Evolutionary conservation across 2,797 vertebrate genomes (phyloP).

Genomic region (Sebastes nivosus): DNA sequence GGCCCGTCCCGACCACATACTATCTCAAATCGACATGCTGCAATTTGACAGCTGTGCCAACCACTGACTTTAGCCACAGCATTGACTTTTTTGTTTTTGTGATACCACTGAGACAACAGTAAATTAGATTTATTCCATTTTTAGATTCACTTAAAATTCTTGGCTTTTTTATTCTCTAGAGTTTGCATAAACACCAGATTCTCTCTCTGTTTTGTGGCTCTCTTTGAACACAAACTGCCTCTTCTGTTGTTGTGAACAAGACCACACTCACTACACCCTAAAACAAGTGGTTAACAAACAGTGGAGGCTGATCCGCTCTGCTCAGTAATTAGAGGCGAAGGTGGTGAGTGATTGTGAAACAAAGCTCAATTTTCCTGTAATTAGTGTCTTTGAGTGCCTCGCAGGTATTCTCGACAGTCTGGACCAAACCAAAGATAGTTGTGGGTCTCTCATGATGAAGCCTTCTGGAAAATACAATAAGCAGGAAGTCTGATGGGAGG

Average conservation of each 20-base stretch:
- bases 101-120: background rate
- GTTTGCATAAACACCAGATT: constrained; percentile 20
- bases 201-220: constrained; percentile 1
- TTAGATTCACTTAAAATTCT: constrained; percentile 32
- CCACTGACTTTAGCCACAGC: constrained; percentile 66
- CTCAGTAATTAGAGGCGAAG: constrained; percentile 57
- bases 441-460: constrained; percentile 24
- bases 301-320: constrained; percentile 19
- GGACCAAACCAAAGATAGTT: constrained; percentile 26
- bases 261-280: background rate
- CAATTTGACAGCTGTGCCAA: constrained; percentile 63
- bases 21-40: constrained; percentile 52
- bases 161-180: background rate
- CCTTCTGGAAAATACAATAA: constrained; percentile 50
- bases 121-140: constrained; percentile 26
- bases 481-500: constrained; percentile 36
- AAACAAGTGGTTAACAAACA: constrained; percentile 50
- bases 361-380: constrained; percentile 61
- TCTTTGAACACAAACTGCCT: constrained; percentile 27
- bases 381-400: constrained; percentile 48
- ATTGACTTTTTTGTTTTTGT: constrained; percentile 41
- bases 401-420: constrained; percentile 46
- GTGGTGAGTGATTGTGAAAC: constrained; percentile 54
- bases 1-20: constrained; percentile 46
- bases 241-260: constrained; percentile 9